Evolutionary conservation across 2,113 vertebrate species (phyloP), one percentile per base, ranked within the genome.

Genomic region (Micronycteris hirsuta): DNA sequence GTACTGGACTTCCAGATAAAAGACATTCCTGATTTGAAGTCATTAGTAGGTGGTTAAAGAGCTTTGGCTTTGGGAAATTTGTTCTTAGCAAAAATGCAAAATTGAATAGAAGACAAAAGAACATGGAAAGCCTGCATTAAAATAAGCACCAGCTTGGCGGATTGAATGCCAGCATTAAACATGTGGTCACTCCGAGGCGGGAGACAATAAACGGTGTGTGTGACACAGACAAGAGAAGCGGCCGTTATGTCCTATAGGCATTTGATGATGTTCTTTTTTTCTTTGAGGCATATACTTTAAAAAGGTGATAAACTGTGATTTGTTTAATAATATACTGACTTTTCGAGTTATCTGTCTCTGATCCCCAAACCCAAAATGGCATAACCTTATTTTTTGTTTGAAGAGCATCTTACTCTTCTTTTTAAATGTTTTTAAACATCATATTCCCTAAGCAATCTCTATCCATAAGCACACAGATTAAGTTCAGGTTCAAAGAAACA

Each of bases 21-120:
- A 86, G 98, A 99, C 43, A 98, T 99, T 71, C 99, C 99, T 8
- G 98, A 99, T 97, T 98, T 99, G 89, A 99, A 98, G 77, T 99
- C 99, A 10, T 97, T 99, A 95, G 98, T 99, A 97, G 98, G 99
- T 92, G 99, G 97, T 98, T 96, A 74, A 93, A 70, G 89, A 96
- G 45, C 28, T 33, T 92, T 54, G 5, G 19, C 63, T 96, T 96
- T 92, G 89, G 83, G 95, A 93, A 92, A 22, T 31, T 52, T 89
- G 67, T 68, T 89, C 61, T 77, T 91, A 87, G 31, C 38, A 86
- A 33, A 96, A 93, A 26, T 68, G 13, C 49, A 87, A 77, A 87
- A 41, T 6, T 43, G 22, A 89, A 94, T 71, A 65, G 24, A 52
- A 61, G 43, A 36, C 49, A 94, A 83, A 81, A 31, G 28, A 31